Conservation (phyloP, 2,888 invertebrate genomes). For the Coenonympha arcania region DNA sequence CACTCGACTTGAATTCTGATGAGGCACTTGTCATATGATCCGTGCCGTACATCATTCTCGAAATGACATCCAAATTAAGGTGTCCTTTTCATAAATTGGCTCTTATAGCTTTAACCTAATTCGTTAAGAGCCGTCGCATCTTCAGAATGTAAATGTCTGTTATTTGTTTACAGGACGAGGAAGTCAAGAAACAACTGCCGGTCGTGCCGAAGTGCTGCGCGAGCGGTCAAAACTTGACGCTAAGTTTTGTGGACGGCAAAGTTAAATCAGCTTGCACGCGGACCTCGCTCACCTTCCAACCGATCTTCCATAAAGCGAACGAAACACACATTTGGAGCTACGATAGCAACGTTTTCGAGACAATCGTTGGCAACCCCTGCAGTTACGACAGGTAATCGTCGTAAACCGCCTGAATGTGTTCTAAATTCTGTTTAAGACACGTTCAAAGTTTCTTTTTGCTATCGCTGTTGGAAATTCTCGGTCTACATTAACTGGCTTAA, state of each 20-base stretch:
- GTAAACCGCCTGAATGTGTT: conserved; percentile 7
- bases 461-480: conserved; percentile 9
- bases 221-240: conserved; percentile 62
- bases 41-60: conserved; percentile 56
- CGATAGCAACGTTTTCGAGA: conserved; percentile 65
- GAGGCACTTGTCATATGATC: conserved; percentile 42
- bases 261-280: conserved; percentile 49
- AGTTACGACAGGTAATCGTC: conserved; percentile 61
- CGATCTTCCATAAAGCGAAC: conserved; percentile 69
- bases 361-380: conserved; percentile 74
- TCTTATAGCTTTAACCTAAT: conserved; percentile 34
- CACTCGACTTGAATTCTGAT: conserved; percentile 61
- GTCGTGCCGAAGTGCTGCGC: conserved; percentile 72
- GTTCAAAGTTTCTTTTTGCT: conserved; percentile 11
- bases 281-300: conserved; percentile 62
- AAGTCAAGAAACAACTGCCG: conserved; percentile 54
- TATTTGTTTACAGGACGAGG: conserved; percentile 42
- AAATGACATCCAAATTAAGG: conserved; percentile 56
- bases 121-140: conserved; percentile 13
- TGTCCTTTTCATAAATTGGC: conserved; percentile 52
- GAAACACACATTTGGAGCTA: conserved; percentile 63
- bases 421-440: conserved; percentile 13
- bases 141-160: conserved; percentile 12
- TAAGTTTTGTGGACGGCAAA: conserved; percentile 44
- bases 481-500: conserved; percentile 7